Percentiles rank a stretch among this genome's conserved stretches.
Evolutionary conservation across 2,797 vertebrate species (phyloP).

Genomic region (Vireo griseus): DNA sequence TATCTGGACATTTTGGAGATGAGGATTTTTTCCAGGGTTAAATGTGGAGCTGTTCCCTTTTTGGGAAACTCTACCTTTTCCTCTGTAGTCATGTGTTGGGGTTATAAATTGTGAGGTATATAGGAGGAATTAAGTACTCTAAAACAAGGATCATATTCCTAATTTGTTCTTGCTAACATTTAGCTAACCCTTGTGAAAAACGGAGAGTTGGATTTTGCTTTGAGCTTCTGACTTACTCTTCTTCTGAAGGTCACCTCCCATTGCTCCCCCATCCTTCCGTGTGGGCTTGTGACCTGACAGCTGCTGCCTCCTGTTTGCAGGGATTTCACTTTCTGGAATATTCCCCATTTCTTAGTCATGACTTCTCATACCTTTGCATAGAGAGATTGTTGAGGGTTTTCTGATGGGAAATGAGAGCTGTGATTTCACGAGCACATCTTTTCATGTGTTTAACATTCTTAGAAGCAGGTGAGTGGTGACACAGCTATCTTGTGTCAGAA

Average conservation of each 20-base stretch:
- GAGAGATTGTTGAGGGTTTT: not conserved
- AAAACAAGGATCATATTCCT: not conserved
- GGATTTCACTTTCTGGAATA: not conserved
- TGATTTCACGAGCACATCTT: not conserved
- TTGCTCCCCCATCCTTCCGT: not conserved
- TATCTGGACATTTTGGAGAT: not conserved
- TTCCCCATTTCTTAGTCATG: not conserved
- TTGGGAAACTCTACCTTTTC: not conserved
- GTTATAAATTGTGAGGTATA: not conserved
- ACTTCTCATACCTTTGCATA: not conserved
- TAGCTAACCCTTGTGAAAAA: not conserved
- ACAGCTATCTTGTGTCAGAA: not conserved
- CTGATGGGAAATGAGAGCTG: not conserved
- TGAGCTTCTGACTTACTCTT: not conserved
- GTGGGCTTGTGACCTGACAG: not conserved
- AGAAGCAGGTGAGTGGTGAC: not conserved
- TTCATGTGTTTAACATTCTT: not conserved
- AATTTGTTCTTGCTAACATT: not conserved
- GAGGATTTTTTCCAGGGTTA: not conserved
- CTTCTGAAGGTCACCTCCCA: not conserved
- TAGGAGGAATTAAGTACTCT: not conserved
- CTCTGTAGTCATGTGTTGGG: accelerated
- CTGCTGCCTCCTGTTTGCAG: not conserved
- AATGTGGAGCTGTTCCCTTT: not conserved
- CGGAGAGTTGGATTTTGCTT: not conserved